phyloP scores from a whole-genome alignment of 1,140 invertebrate species.

The Steinernema feltiae region DNA sequence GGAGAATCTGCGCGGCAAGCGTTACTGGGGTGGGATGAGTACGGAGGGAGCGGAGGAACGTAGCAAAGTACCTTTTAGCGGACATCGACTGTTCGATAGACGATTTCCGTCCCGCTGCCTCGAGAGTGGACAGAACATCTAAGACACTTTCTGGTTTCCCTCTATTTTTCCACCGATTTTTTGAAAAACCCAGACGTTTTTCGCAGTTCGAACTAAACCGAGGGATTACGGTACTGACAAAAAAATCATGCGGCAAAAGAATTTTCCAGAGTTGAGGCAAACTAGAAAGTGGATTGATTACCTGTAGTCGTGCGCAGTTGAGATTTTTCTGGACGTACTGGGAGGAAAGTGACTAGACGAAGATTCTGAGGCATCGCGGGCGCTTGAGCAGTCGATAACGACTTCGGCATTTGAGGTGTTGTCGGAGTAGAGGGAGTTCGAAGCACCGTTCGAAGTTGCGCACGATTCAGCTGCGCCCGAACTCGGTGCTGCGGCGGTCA shows the following conservation, averaged over 20 bases:
- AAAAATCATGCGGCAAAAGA: neutral
- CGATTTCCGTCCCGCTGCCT: neutral
- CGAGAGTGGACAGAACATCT: neutral
- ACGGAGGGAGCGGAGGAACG: too few species aligned
- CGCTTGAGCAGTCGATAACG: neutral
- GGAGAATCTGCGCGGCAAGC: neutral
- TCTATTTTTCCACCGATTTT: neutral
- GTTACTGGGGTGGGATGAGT: neutral
- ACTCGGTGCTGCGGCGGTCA: neutral
- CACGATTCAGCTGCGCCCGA: neutral
- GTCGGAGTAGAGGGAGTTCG: neutral
- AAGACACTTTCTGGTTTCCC: neutral
- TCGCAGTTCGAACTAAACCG: neutral
- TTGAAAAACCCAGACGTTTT: neutral
- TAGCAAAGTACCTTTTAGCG: slow-evolving; percentile 9
- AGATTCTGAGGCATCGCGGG: neutral
- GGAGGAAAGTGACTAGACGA: neutral
- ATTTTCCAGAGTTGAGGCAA: neutral
- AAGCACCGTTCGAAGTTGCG: neutral
- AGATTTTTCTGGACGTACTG: neutral
- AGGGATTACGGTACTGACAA: neutral
- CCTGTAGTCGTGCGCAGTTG: neutral
- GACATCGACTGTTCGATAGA: neutral
- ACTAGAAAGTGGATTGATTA: neutral
- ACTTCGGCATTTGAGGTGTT: neutral